Base-by-base conservation (phyloP, 2,113 vertebrate species). In the Chiloscyllium plagiosum region DNA sequence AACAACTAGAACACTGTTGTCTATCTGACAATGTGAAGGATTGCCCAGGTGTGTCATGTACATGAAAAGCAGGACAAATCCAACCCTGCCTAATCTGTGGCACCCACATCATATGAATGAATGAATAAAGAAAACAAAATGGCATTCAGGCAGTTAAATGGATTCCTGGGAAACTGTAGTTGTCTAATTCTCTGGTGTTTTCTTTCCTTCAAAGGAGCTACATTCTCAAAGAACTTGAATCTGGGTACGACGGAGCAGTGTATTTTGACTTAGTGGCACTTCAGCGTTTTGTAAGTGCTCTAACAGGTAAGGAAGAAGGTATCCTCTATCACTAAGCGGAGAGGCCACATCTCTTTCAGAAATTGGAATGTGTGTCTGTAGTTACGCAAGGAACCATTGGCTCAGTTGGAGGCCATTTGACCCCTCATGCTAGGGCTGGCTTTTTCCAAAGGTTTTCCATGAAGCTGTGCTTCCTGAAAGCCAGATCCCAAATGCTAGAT, bases 141-240 rank as follows among this genome's bases (percentile, higher is more conserved):
- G 7, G 56, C 29, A 76, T 33, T 76, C 72, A 76, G 72, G 29
- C 6, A 76, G 29, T 26, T 72, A 29, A n/a, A 65, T 33, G 52
- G 52, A 1, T 93, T 61, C 33, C 24, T 42, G 19, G 29, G 96
- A n/a, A 22, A 50, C 15, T 12, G 26, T 52, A 4, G 47, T 42
- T 37, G 47, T 17, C 68, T 47, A n/a, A 78, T 68, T 22, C 29
- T 70, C 50, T 47, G n/a, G 47, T 37, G 20, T n/a, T 33, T 78
- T 93, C 20, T 0, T 96, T 96, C 95, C 68, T 17, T 96, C 69
- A 29, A 96, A 98, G 98, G 97, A 98, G 98, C 95, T 98, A 98
- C 83, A 96, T 98, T 0, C 97, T 95, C 5, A 97, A 96, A 0
- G 98, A 98, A 96, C 96, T 98, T 96, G 97, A 97, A 33, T 96